A percentile compares a stretch with the other conserved stretches of the same genome.
Evolutionary conservation across 2,113 vertebrate genomes (phyloP).

Genomic region (Lipophrys pholis): DNA sequence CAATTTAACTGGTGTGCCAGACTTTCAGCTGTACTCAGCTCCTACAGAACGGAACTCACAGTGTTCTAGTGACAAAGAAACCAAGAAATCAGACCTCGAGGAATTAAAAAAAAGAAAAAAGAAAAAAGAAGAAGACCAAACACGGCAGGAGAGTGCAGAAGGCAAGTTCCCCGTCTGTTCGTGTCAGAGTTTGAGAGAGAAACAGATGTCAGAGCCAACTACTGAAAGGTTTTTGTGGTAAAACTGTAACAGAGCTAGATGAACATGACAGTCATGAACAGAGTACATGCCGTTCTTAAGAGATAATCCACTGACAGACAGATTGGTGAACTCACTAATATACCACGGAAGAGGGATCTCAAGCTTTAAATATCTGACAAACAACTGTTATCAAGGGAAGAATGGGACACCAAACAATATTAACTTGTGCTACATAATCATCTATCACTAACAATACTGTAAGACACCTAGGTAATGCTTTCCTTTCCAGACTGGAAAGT

Average conservation of each 20-base stretch:
- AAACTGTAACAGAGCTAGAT: not conserved
- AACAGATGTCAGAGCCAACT: not conserved
- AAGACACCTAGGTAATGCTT: slow-evolving; percentile 37
- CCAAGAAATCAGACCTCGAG: slow-evolving; percentile 4
- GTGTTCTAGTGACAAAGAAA: slow-evolving; percentile 21
- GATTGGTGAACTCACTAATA: not conserved
- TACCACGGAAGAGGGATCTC: slow-evolving; percentile 24
- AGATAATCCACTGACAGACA: slow-evolving; percentile 9
- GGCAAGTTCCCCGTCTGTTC: not conserved
- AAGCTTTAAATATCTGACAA: slow-evolving; percentile 34
- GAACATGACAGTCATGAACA: slow-evolving; percentile 16
- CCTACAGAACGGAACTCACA: slow-evolving; percentile 10
- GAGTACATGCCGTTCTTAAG: not conserved
- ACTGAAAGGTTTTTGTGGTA: not conserved
- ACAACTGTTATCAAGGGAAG: slow-evolving; percentile 15
- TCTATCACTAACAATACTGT: slow-evolving; percentile 51
- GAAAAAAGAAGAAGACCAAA: not conserved
- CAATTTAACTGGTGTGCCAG: not conserved
- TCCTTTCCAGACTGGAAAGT: slow-evolving; percentile 40
- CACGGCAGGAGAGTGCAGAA: not conserved
- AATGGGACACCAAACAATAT: slow-evolving; percentile 10
- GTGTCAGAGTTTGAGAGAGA: slow-evolving; percentile 15
- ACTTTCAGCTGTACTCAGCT: not conserved
- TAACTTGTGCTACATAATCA: slow-evolving; percentile 46
- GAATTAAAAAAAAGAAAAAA: not conserved